These are phyloP conservation scores for Lasiommata megera DNA, from an alignment of 2,888 invertebrate genomes.

Conservation along the genomic window DNA sequence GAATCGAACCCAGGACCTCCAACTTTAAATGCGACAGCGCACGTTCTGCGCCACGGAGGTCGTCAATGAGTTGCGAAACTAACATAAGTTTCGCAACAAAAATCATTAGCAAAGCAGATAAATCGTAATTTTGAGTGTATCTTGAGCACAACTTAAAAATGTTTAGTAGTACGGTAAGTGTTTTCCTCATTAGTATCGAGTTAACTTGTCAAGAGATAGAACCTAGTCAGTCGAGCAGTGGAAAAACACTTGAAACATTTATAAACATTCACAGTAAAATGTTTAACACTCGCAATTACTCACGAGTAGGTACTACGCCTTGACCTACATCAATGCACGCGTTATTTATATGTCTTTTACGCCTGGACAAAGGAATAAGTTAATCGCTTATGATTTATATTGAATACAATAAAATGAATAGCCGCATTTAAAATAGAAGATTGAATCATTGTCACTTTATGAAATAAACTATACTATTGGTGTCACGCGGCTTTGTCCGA, in stretches of 20 bases:
- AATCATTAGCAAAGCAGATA: no score
- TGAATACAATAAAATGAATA: constrained; percentile 6
- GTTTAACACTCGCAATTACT: constrained; percentile 33
- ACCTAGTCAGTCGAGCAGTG: neutral
- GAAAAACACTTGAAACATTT: constrained; percentile 1
- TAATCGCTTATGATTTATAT: constrained; percentile 20
- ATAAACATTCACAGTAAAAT: constrained; percentile 22
- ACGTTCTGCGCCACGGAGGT: no score
- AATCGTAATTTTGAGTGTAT: no score
- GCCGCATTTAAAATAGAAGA: constrained; percentile 12
- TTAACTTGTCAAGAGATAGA: neutral
- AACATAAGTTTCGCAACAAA: no score
- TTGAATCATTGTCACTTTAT: constrained; percentile 14
- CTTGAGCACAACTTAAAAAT: no score
- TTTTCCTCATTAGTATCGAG: no score
- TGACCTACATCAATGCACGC: constrained; percentile 38
- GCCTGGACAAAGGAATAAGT: constrained; percentile 33
- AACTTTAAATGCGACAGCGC: no score
- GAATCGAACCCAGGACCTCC: no score
- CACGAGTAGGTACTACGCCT: constrained; percentile 34
- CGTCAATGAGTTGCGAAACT: no score
- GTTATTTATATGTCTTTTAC: constrained; percentile 35
- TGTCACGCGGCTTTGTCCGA: no score
- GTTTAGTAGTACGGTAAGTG: no score
- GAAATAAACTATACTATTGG: neutral